A percentile compares a stretch with the other conserved stretches of the same genome.
These are phyloP conservation scores for Oryzias javanicus DNA, from an alignment of 2,113 vertebrate species.

Conservation along the genomic window DNA sequence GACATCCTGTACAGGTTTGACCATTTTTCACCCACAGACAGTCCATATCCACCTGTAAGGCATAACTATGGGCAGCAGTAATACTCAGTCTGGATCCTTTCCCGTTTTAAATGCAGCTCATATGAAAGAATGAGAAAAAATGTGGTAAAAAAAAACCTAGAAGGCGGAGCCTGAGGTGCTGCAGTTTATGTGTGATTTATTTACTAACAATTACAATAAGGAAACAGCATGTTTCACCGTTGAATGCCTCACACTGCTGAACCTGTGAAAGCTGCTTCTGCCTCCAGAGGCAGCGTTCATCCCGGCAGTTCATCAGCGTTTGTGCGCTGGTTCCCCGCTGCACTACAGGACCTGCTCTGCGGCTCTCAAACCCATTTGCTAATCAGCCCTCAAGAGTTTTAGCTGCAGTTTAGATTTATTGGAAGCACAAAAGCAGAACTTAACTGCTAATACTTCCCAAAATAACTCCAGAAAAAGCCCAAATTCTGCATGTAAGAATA, in stretches of 20 bases:
- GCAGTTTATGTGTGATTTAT: too few species aligned
- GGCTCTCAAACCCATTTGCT: background rate
- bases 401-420: constrained; percentile 3
- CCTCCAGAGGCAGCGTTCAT: constrained; percentile 12
- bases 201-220: too few species aligned
- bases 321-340: background rate
- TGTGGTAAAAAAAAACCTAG: too few species aligned
- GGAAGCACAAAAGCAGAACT: background rate
- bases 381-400: constrained; percentile 18
- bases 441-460: background rate
- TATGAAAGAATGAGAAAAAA: too few species aligned
- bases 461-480: background rate
- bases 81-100: too few species aligned
- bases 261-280: background rate
- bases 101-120: too few species aligned
- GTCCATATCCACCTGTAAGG: too few species aligned
- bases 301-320: constrained; percentile 6
- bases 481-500: background rate
- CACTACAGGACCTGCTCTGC: constrained; percentile 3
- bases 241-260: constrained; percentile 6
- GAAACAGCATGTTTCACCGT: background rate
- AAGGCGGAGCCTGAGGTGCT: too few species aligned
- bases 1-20: too few species aligned
- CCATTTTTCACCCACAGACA: too few species aligned
- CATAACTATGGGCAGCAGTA: too few species aligned